phyloP scores from a whole-genome alignment of 2,113 vertebrate species.

The Cololabis saira region DNA sequence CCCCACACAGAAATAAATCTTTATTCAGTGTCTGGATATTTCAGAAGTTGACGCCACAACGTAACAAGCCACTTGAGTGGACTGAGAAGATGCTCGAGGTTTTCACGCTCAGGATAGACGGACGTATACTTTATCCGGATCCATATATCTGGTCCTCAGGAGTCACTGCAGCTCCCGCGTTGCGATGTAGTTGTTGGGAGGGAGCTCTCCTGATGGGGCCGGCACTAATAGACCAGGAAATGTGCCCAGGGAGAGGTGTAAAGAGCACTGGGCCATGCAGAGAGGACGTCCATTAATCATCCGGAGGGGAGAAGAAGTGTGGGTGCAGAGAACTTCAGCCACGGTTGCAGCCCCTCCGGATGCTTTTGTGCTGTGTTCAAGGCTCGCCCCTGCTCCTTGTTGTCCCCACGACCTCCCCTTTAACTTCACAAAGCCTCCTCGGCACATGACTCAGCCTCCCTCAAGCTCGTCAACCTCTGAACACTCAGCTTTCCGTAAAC shows the following conservation, averaged over 20 bases:
- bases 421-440: slow-evolving; percentile 27
- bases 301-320: neutral
- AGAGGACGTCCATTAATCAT: slow-evolving; percentile 60
- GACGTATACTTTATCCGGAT: neutral
- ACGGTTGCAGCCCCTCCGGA: slow-evolving; percentile 7
- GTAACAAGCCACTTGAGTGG: neutral
- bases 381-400: slow-evolving; percentile 31
- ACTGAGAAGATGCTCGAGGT: too few relatives aligned
- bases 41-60: neutral
- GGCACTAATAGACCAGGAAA: slow-evolving; percentile 47
- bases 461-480: slow-evolving; percentile 24
- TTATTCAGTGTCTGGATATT: neutral
- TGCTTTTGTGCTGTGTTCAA: slow-evolving; percentile 32
- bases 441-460: slow-evolving; percentile 20
- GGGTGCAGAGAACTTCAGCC: slow-evolving; percentile 11
- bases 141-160: neutral
- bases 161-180: slow-evolving; percentile 13
- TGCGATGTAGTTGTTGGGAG: slow-evolving; percentile 29
- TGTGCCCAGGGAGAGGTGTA: slow-evolving; percentile 15
- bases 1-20: neutral
- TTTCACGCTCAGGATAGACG: too few relatives aligned
- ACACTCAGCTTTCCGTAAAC: slow-evolving; percentile 11
- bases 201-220: slow-evolving; percentile 13
- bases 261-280: slow-evolving; percentile 33
- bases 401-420: neutral